Base-by-base conservation (phyloP, 1,140 invertebrate species). In the Drosophila micromelanica region DNA sequence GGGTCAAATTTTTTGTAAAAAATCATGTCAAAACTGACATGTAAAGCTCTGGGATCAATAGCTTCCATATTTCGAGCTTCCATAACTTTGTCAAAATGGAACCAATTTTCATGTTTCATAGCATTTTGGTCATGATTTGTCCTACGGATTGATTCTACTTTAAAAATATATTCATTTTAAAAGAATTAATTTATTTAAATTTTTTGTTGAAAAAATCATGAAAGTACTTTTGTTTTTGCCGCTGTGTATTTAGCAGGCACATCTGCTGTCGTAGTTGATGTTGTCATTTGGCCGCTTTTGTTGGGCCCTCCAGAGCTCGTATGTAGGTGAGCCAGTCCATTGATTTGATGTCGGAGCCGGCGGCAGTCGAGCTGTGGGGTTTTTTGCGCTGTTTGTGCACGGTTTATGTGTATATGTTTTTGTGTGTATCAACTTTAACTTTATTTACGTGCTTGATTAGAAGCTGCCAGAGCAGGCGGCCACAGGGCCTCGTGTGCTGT, bases 391-490 rank as follows among this genome's bases (percentile, higher is more conserved):
- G 46, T 54, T 63, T 62, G 56, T 57, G 48, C 43, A 52, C 57
- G 71, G 56, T 0, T 1, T 9, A 9, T 35, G 9, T 9, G 7
- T 32, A 7, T 32, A 32, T 32, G 7, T 32, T 5, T 32, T 40
- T 49, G 13, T 48, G 51, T 65, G 73, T 71, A 85, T 80, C 86
- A 87, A 79, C 79, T 87, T 89, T 87, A 82, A 82, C 84, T 87
- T 87, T 87, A 87, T 87, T 87, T 87, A 87, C 82, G 84, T 87
- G 82, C 82, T 89, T 87, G 82, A 87, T 87, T 87, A 87, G 79
- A 81, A 76, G 84, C 73, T 60, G 56, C 63, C 62, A 57, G 32
- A 57, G 37, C 55, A 35, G 59, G 27, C 48, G 48, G 32, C 32
- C 65, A 30, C 37, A 23, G 37, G 38, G 49, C 49, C 45, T 30